phyloP scores from a whole-genome alignment of 2,113 vertebrate species.

The Apeltes quadracus region DNA sequence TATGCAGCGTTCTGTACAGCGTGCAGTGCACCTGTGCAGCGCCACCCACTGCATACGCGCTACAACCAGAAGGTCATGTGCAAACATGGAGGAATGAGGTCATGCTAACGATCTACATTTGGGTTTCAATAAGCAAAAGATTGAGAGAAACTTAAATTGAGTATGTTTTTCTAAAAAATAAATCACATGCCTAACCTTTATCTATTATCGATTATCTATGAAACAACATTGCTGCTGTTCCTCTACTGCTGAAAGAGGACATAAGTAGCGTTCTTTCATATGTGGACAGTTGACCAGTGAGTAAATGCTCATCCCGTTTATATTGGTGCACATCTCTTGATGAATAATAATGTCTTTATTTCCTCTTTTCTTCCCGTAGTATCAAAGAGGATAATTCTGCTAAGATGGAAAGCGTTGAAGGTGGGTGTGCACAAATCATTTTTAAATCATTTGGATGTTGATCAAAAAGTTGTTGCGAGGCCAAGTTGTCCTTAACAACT shows the following conservation, averaged over 20 bases:
- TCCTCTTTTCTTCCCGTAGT: constrained; percentile 44
- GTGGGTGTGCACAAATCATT: constrained; percentile 51
- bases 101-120: neutral
- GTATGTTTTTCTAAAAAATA: no score
- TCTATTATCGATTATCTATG: constrained; percentile 22
- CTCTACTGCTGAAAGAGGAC: neutral
- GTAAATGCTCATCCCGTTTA: neutral
- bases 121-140: neutral
- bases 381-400: constrained; percentile 42
- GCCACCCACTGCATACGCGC: neutral
- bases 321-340: neutral
- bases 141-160: neutral
- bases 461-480: constrained; percentile 8
- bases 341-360: neutral
- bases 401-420: constrained; percentile 74
- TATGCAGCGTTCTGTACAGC: constrained; percentile 7
- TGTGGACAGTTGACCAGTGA: neutral
- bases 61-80: neutral
- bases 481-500: neutral
- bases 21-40: neutral
- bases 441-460: neutral
- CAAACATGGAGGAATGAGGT: neutral
- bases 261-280: neutral
- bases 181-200: constrained; percentile 31
- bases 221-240: constrained; percentile 12